A percentile compares a stretch with the other conserved stretches of the same genome.
These are phyloP conservation scores for Hermatobates lingyangjiaoensis DNA, from an alignment of 1,140 invertebrate genomes.

Conservation along the genomic window DNA sequence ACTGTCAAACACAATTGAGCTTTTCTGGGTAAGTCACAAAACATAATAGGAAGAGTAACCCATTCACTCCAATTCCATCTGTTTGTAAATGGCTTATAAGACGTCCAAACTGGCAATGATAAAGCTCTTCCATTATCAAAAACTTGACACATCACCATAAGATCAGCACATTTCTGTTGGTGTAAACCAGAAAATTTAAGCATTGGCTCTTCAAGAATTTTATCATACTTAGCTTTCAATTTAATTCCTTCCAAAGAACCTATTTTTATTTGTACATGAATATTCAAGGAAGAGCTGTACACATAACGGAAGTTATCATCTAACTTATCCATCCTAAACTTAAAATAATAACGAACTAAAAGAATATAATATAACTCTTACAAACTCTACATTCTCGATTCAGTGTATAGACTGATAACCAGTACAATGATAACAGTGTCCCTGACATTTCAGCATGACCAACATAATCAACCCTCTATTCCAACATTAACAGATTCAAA, in stretches of 20 bases:
- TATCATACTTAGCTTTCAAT: conserved; percentile 68
- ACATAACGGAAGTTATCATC: conserved; percentile 68
- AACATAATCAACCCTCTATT: too few species aligned
- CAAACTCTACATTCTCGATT: too few species aligned
- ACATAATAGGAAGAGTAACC: conserved; percentile 78
- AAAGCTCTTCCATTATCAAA: conserved; percentile 65
- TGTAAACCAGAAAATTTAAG: conserved; percentile 79
- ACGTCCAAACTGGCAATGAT: conserved; percentile 71
- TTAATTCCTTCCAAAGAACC: conserved; percentile 86
- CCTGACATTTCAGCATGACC: too few species aligned
- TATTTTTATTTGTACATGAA: conserved; percentile 80
- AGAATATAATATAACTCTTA: too few species aligned
- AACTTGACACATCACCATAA: conserved; percentile 74
- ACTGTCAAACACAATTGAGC: conserved; percentile 80
- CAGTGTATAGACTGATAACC: too few species aligned
- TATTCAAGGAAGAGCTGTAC: conserved; percentile 76
- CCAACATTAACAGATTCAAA: too few species aligned
- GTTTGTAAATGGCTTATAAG: conserved; percentile 82
- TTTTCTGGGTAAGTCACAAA: conserved; percentile 77
- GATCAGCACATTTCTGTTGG: conserved; percentile 59
- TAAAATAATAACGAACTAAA: too few species aligned
- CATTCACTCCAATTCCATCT: conserved; percentile 92
- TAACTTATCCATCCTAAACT: conserved; percentile 33
- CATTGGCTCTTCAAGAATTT: conserved; percentile 69
- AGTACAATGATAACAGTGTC: too few species aligned